Evolutionary conservation across 2,888 invertebrate species (phyloP).

Genomic region (Heliconius aoede): DNA sequence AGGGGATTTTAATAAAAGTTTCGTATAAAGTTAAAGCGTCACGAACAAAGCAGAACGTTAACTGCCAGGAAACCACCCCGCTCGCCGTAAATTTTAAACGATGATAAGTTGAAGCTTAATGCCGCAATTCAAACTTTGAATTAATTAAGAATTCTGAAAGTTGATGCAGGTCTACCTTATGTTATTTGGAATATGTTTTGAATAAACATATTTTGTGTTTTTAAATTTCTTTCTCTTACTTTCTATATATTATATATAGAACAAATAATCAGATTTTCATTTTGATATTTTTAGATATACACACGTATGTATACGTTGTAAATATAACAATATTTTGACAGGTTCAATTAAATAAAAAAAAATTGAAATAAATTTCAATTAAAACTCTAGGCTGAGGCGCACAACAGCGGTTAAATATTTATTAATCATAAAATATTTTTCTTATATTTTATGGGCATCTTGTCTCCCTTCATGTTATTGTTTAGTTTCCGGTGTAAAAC

Average conservation of each 20-base stretch:
- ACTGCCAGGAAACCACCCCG: slow-evolving; percentile 28
- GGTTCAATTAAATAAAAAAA: too few species aligned
- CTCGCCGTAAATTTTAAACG: slow-evolving; percentile 34
- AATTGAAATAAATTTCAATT: too few species aligned
- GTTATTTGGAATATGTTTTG: slow-evolving; percentile 29
- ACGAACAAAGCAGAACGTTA: slow-evolving; percentile 22
- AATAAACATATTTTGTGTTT: slow-evolving; percentile 16
- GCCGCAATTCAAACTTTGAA: slow-evolving; percentile 74
- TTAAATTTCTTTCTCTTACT: background rate
- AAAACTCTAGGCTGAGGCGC: too few species aligned
- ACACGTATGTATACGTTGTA: background rate
- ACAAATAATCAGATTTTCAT: background rate
- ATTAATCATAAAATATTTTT: too few species aligned
- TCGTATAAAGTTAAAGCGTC: slow-evolving; percentile 23
- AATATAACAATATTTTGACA: too few species aligned
- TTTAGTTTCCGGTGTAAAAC: too few species aligned
- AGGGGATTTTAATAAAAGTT: slow-evolving; percentile 16
- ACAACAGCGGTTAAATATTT: too few species aligned
- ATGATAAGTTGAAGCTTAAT: slow-evolving; percentile 33
- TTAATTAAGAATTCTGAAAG: slow-evolving; percentile 70
- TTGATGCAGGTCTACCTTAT: slow-evolving; percentile 57
- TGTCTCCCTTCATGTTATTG: too few species aligned
- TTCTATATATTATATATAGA: background rate
- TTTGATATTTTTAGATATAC: background rate
- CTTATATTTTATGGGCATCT: too few species aligned